Evolutionary conservation across 2,888 invertebrate genomes (phyloP).

Genomic region (Drosophila buzzatii): DNA sequence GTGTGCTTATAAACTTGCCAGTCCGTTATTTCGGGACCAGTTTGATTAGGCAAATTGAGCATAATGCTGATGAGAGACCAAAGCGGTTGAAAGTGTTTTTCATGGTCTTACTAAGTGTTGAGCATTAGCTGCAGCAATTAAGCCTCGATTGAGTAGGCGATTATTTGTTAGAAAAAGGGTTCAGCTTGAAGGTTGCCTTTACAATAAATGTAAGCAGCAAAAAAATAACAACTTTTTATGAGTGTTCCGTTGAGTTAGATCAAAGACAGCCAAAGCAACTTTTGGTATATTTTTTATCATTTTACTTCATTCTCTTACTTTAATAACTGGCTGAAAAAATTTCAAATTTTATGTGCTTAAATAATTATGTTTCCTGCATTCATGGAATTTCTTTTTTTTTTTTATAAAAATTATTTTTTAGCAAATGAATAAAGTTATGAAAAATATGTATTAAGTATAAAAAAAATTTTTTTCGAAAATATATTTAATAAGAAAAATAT

Average conservation of each 20-base stretch:
- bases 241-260: background rate
- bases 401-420: background rate
- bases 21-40: constrained; percentile 44
- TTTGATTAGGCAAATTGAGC: constrained; percentile 69
- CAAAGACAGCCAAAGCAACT: constrained; percentile 1
- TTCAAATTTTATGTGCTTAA: background rate
- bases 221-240: background rate
- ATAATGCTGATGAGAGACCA: constrained; percentile 48
- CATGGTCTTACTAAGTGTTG: constrained; percentile 48
- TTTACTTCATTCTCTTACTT: too few species aligned
- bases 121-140: constrained; percentile 54
- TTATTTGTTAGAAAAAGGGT: constrained; percentile 22
- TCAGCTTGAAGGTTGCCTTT: background rate
- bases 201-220: background rate
- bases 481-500: too few species aligned
- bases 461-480: too few species aligned
- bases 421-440: too few species aligned
- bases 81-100: constrained; percentile 40
- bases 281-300: background rate
- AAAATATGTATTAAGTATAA: too few species aligned
- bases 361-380: too few species aligned
- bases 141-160: constrained; percentile 26
- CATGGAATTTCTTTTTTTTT: background rate
- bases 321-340: background rate
- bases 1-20: constrained; percentile 30